These are phyloP conservation scores for Cebidichthys violaceus DNA, from an alignment of 2,113 vertebrate species.

Conservation along the genomic window DNA sequence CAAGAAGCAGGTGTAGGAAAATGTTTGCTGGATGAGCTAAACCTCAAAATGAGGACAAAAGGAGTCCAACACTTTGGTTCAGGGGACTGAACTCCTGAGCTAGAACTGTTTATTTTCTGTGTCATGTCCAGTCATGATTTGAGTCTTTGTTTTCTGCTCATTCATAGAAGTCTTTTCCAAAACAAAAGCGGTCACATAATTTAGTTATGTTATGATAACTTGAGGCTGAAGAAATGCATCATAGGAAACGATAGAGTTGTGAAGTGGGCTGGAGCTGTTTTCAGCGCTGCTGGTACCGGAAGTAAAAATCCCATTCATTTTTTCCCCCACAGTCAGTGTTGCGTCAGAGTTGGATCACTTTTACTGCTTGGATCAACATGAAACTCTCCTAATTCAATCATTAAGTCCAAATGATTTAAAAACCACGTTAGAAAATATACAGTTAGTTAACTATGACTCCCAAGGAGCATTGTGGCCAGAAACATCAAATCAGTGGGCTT, in stretches of 20 bases:
- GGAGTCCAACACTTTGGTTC: conserved; percentile 53
- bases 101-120: conserved; percentile 45
- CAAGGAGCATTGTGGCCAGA: neutral
- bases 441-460: neutral
- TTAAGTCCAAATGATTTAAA: neutral
- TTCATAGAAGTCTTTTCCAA: conserved; percentile 48
- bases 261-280: conserved; percentile 29
- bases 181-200: conserved; percentile 24
- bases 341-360: neutral
- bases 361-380: neutral
- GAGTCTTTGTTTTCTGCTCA: conserved; percentile 57
- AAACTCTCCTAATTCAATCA: neutral
- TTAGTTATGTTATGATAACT: conserved; percentile 42
- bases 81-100: conserved; percentile 48
- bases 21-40: conserved; percentile 70
- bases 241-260: conserved; percentile 62
- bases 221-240: conserved; percentile 63
- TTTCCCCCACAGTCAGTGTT: neutral
- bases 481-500: neutral
- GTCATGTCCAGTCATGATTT: conserved; percentile 59
- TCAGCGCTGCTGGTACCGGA: conserved; percentile 5
- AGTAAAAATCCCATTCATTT: conserved; percentile 1
- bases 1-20: conserved; percentile 59
- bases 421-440: neutral
- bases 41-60: conserved; percentile 45